phyloP scores from a whole-genome alignment of 1,140 invertebrate genomes.

The Mesaphorura yosii region DNA sequence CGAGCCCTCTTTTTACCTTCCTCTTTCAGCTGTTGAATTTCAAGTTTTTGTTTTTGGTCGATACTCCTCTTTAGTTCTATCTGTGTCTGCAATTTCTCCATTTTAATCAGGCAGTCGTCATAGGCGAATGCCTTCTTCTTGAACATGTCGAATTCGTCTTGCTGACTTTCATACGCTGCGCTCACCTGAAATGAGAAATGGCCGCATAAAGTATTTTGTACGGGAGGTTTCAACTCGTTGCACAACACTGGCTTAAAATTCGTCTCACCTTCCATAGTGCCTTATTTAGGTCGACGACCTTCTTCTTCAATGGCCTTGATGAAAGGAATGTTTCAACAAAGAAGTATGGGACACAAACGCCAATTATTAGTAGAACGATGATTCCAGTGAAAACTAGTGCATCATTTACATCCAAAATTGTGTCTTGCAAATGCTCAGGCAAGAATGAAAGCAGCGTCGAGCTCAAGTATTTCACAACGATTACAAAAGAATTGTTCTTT shows the following conservation, averaged over 20 bases:
- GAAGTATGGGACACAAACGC: constrained; percentile 30
- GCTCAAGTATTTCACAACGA: constrained; percentile 24
- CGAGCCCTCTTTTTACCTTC: constrained; percentile 17
- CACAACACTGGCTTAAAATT: background rate
- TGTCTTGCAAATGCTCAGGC: constrained; percentile 29
- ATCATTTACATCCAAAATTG: constrained; percentile 29
- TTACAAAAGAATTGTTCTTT: constrained; percentile 13
- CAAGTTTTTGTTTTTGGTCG: constrained; percentile 22
- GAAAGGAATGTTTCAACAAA: constrained; percentile 25
- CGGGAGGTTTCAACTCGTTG: background rate
- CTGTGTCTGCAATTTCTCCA: constrained; percentile 26
- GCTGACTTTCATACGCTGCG: constrained; percentile 29
- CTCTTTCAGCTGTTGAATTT: constrained; percentile 18
- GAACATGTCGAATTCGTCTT: constrained; percentile 28
- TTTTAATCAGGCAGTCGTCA: constrained; percentile 23
- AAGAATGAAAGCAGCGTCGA: constrained; percentile 22
- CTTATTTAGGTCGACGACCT: constrained; percentile 28
- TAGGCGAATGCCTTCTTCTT: constrained; percentile 29
- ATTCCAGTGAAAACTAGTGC: constrained; percentile 29
- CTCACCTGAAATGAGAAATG: constrained; percentile 16
- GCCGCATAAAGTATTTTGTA: background rate
- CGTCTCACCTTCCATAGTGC: constrained; percentile 28
- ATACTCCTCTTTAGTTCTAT: constrained; percentile 19
- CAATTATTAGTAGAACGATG: constrained; percentile 26
- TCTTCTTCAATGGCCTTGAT: constrained; percentile 24